A percentile compares a stretch with the other conserved stretches of the same genome.
These are phyloP conservation scores for Alosa alosa DNA, from an alignment of 2,113 vertebrate species.

Conservation along the genomic window DNA sequence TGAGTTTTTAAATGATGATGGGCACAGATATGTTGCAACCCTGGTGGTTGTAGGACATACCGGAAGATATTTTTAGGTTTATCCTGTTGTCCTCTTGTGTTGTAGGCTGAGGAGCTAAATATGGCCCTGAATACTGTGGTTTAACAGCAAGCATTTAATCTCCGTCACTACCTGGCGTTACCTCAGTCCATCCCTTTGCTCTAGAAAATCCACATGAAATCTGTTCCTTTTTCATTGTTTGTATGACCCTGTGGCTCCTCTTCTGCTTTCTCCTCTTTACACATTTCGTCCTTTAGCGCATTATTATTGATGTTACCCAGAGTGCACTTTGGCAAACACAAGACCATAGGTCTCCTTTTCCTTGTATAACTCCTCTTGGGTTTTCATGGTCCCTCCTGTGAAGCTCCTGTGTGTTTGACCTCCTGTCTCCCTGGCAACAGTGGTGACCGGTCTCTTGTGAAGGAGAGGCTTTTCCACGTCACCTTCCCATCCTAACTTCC, in stretches of 20 bases:
- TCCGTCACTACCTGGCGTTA: slow-evolving; percentile 14
- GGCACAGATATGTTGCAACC: background rate
- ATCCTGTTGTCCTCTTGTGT: background rate
- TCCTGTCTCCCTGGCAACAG: background rate
- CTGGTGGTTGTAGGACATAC: background rate
- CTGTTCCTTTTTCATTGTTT: slow-evolving; percentile 46
- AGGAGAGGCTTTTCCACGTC: background rate
- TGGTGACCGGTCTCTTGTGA: background rate
- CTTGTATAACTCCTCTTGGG: background rate
- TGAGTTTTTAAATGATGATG: background rate
- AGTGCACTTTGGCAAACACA: background rate
- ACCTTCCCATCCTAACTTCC: background rate
- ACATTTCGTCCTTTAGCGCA: background rate
- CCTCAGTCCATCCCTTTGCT: slow-evolving; percentile 27
- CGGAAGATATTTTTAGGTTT: background rate
- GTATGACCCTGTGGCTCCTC: background rate
- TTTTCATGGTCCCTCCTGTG: background rate
- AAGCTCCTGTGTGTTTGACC: background rate
- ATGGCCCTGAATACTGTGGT: background rate
- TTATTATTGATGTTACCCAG: background rate
- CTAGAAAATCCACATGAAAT: background rate
- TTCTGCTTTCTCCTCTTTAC: background rate
- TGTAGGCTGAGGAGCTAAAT: background rate
- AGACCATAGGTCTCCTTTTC: background rate
- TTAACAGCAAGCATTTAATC: background rate